Evolutionary conservation across 2,888 invertebrate species (phyloP).

Genomic region (Eugnorisma glareosa): DNA sequence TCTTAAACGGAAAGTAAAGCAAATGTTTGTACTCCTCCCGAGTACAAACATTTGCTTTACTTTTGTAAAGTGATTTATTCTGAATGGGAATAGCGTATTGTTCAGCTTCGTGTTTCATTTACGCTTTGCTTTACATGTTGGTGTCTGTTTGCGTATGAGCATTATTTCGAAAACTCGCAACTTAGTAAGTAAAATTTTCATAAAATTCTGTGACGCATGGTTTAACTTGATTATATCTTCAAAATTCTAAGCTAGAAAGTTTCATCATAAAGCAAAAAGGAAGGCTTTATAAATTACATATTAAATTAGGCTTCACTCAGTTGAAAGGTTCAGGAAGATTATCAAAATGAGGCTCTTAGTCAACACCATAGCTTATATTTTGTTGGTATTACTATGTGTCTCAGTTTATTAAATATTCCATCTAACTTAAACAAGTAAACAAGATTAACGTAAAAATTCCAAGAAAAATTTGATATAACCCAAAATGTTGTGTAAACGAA

Average conservation of each 20-base stretch:
- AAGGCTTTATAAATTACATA: slow-evolving; percentile 31
- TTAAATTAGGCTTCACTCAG: slow-evolving; percentile 12
- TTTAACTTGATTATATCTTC: slow-evolving; percentile 30
- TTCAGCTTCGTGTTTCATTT: slow-evolving; percentile 53
- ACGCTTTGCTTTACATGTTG: slow-evolving; percentile 52
- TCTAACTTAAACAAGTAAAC: slow-evolving; percentile 18
- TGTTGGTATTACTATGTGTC: neutral
- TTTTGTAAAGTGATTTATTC: slow-evolving; percentile 62
- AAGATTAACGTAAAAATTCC: neutral
- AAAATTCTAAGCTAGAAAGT: slow-evolving; percentile 11
- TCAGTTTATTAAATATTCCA: slow-evolving; percentile 21
- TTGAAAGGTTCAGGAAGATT: slow-evolving; percentile 19
- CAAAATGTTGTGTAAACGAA: slow-evolving; percentile 31
- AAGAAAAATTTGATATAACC: neutral
- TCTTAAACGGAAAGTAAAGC: slow-evolving; percentile 53
- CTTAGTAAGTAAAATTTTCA: slow-evolving; percentile 35
- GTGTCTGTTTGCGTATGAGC: slow-evolving; percentile 43
- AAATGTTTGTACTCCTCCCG: no score
- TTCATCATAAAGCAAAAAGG: slow-evolving; percentile 1
- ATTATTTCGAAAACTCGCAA: slow-evolving; percentile 30
- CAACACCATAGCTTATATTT: slow-evolving; percentile 17
- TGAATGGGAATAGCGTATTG: slow-evolving; percentile 53
- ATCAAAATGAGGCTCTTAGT: slow-evolving; percentile 12
- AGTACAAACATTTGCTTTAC: slow-evolving; percentile 49
- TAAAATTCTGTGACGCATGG: slow-evolving; percentile 14